Conservation (phyloP, 2,888 invertebrate genomes). For the Drosophila subsilvestris region DNA sequence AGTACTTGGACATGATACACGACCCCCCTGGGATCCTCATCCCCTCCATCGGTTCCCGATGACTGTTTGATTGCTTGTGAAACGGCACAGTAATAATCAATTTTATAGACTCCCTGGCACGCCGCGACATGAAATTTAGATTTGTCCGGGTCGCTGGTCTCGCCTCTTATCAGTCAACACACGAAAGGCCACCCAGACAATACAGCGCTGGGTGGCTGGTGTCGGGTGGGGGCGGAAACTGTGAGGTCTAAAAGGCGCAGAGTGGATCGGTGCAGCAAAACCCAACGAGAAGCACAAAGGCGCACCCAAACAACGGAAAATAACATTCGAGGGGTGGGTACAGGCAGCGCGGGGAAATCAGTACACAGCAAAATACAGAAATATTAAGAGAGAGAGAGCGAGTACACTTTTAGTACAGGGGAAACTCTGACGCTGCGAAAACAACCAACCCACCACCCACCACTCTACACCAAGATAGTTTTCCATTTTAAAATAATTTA, state of each 20-base stretch:
- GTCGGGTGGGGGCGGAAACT: slow-evolving; percentile 4
- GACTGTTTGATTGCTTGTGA: not conserved
- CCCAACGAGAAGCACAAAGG: not conserved
- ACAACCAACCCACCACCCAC: not conserved
- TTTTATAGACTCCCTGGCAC: slow-evolving; percentile 16
- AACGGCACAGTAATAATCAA: slow-evolving; percentile 11
- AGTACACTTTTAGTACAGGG: slow-evolving; percentile 24
- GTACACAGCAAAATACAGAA: not conserved
- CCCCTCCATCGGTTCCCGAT: not conserved
- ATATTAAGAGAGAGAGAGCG: slow-evolving; percentile 1
- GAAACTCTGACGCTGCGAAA: slow-evolving; percentile 16
- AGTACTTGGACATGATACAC: too few species aligned
- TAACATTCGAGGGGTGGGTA: slow-evolving; percentile 37
- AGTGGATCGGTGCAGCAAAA: not conserved
- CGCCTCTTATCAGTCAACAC: slow-evolving; percentile 36
- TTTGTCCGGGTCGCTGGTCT: slow-evolving; percentile 11
- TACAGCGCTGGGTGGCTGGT: slow-evolving; percentile 17
- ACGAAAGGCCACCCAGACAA: slow-evolving; percentile 22
- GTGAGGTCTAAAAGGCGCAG: slow-evolving; percentile 6
- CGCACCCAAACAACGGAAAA: slow-evolving; percentile 24
- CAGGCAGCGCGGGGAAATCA: not conserved
- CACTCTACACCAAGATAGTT: slow-evolving; percentile 7
- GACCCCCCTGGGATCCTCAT: too few species aligned
- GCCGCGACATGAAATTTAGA: slow-evolving; percentile 1
- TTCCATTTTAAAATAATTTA: slow-evolving; percentile 32